phyloP scores from a whole-genome alignment of 2,797 vertebrate species.

The Simalia tracyae region DNA sequence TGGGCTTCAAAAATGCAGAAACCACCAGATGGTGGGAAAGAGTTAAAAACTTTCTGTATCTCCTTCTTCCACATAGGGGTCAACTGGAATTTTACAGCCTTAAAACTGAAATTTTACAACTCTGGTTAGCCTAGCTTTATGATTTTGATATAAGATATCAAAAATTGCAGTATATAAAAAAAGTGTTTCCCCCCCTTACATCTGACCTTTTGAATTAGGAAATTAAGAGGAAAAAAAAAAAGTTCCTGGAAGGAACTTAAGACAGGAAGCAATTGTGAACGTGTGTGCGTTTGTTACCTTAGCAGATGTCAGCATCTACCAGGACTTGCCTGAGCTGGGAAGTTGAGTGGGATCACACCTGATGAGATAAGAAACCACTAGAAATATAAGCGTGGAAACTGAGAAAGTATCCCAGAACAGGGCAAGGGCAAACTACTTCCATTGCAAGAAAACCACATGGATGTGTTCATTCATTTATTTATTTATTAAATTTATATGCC shows the following conservation, averaged over 20 bases:
- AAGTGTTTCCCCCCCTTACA: background rate
- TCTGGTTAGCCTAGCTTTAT: background rate
- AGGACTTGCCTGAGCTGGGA: background rate
- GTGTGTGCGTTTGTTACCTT: background rate
- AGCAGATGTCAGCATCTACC: background rate
- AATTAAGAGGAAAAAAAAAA: slow-evolving; percentile 6
- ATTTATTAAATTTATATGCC: too few relatives aligned
- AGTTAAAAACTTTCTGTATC: background rate
- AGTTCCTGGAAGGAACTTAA: slow-evolving; percentile 18
- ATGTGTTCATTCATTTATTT: too few relatives aligned
- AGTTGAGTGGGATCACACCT: background rate
- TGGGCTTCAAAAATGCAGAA: background rate
- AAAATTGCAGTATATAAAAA: background rate
- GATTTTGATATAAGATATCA: background rate
- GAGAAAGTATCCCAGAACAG: background rate
- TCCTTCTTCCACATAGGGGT: background rate
- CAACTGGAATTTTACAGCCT: background rate
- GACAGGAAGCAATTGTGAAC: slow-evolving; percentile 41
- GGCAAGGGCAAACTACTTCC: background rate
- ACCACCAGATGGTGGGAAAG: background rate
- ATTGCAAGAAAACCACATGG: background rate
- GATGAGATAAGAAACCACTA: background rate
- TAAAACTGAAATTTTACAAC: background rate
- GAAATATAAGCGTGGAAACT: background rate
- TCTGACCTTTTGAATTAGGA: background rate